These are phyloP conservation scores for Porites cylindrica DNA, from an alignment of 92 coral and sea anemone genomes.

Conservation along the genomic window DNA sequence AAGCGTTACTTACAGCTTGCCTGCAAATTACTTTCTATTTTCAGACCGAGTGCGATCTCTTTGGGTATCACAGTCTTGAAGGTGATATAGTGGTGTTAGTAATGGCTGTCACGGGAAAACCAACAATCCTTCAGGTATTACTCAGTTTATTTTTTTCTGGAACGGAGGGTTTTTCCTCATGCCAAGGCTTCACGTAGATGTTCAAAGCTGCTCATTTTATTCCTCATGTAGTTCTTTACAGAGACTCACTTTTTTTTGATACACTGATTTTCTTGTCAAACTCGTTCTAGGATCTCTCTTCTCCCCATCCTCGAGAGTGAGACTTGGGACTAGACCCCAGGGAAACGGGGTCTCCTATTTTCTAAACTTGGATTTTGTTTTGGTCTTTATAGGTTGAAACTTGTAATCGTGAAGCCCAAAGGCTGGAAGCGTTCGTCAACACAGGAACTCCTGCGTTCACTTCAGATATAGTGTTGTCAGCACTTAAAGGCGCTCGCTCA, in stretches of 20 bases:
- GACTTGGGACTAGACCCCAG: no score
- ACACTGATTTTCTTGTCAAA: no score
- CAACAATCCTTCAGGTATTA: conserved; percentile 91
- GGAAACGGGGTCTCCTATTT: not conserved
- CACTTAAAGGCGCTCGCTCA: conserved; percentile 84
- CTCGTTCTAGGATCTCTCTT: no score
- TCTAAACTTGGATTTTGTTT: not conserved
- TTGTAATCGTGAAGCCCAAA: conserved; percentile 95
- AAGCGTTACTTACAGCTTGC: no score
- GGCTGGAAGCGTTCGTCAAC: conserved; percentile 88
- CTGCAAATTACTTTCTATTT: not conserved
- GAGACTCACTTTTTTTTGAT: no score
- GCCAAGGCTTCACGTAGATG: not conserved
- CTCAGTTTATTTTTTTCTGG: no score
- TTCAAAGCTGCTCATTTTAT: not conserved
- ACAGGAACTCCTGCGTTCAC: conserved; percentile 92
- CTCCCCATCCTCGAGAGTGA: no score
- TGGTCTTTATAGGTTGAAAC: conserved; percentile 76
- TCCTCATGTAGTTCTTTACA: no score
- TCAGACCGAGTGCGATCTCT: conserved; percentile 96
- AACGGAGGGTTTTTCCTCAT: not conserved
- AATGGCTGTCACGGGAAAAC: conserved; percentile 83
- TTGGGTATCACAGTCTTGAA: conserved; percentile 90
- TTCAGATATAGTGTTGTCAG: conserved; percentile 88
- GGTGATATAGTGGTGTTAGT: conserved; percentile 89